Evolutionary conservation across 2,797 vertebrate species (phyloP), one percentile per base, ranked within the genome.

Genomic region (Urosaurus nigricauda): DNA sequence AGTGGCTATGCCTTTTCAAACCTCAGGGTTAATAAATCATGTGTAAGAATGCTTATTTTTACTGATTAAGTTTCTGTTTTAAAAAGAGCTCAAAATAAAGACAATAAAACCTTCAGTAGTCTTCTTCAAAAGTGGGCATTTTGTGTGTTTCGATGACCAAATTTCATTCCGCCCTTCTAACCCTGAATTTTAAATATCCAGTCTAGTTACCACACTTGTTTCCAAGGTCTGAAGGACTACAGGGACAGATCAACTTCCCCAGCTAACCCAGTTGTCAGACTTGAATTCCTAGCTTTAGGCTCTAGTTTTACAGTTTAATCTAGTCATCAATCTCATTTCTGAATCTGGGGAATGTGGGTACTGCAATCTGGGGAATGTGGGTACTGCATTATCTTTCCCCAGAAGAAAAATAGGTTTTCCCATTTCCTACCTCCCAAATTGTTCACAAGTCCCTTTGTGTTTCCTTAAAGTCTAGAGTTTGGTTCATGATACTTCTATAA

Each of bases 11-110:
- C 35, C 37, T 75, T 63, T 79, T 73, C 56, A 74, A 29, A 60
- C 53, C 9, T 37, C 53, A 32, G 37, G 1, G 3, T 78, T 82
- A 86, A 29, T 77, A 68, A 77, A 89, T 89, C 88, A 89, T 83
- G 88, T 77, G 71, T 51, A 81, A 81, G 14, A 82, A 75, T 29
- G 14, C 71, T n/a, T 86, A 86, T 81, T 86, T 81, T 89, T 70
- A 77, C 19, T 83, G 37, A 70, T 83, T 47, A 56, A 43, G 21
- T 78, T 83, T 89, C 35, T 9, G 24, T 85, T 85, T 3, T 3
- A 73, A 79, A 74, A 73, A 47, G 2, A 5, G 51, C 37, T 35
- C n/a, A 47, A 68, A 19, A 21, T 75, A 53, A 58, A 21, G 56
- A 70, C 35, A 75, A 83, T 86, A 83, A 78, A 83, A 68, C 24